Evolutionary conservation across 2,113 vertebrate species (phyloP).

Genomic region (Orientallactaga bullata): DNA sequence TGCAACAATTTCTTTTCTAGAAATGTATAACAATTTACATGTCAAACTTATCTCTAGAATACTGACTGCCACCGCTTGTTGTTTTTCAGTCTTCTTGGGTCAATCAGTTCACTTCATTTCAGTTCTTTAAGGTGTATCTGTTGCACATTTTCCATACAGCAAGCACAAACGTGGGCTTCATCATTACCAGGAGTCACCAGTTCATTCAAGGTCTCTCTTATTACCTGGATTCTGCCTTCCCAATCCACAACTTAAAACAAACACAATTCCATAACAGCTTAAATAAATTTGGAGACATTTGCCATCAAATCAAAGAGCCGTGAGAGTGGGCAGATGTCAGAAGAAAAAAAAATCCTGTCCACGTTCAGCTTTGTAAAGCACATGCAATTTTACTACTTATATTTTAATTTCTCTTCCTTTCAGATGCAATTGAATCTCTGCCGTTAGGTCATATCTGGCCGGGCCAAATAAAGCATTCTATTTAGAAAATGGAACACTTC

Average conservation of each 20-base stretch:
- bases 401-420: conserved; percentile 73
- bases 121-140: not conserved
- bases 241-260: conserved; percentile 48
- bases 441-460: conserved; percentile 60
- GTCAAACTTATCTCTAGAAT: not conserved
- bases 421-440: conserved; percentile 61
- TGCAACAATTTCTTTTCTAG: not conserved
- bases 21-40: not conserved
- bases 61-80: not conserved
- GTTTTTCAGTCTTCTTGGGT: not conserved
- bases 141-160: not conserved
- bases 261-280: conserved; percentile 16
- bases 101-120: not conserved
- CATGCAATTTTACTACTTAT: conserved; percentile 62
- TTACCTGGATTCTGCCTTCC: not conserved
- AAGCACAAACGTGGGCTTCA: not conserved
- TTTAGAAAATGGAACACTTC: conserved; percentile 63
- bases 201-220: not conserved
- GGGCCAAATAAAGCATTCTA: conserved; percentile 70
- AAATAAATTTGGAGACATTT: conserved; percentile 55
- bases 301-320: conserved; percentile 33
- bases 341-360: not conserved
- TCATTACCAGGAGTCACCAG: not conserved
- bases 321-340: not conserved
- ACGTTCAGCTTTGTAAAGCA: conserved; percentile 30